phyloP scores from a whole-genome alignment of 2,113 vertebrate genomes.

The Edolisoma coerulescens region DNA sequence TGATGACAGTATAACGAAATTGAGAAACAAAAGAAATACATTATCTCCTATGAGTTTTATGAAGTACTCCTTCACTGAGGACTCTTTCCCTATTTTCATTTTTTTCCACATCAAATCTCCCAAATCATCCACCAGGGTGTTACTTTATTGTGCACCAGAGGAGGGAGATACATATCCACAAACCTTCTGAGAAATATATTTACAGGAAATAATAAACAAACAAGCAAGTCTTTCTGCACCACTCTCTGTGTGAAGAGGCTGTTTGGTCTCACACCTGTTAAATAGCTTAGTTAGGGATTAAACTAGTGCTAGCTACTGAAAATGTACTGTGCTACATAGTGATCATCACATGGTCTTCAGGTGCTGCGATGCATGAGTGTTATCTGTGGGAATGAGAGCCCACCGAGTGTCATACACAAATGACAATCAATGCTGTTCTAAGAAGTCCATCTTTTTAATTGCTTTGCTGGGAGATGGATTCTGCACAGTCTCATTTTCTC shows the following conservation, averaged over 20 bases:
- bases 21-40: background rate
- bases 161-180: slow-evolving; percentile 6
- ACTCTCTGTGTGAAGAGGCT: background rate
- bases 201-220: background rate
- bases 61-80: background rate
- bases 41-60: background rate
- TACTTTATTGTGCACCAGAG: slow-evolving; percentile 25
- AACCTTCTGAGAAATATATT: slow-evolving; percentile 8
- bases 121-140: background rate
- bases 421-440: background rate
- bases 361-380: background rate
- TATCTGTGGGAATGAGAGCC: background rate
- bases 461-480: slow-evolving; percentile 15
- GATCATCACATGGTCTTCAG: background rate
- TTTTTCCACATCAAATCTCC: background rate
- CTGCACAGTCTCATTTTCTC: slow-evolving; percentile 7
- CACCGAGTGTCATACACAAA: background rate
- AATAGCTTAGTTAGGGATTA: background rate
- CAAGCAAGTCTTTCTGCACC: background rate
- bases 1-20: background rate
- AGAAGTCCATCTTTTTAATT: background rate
- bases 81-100: background rate
- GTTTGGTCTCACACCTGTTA: background rate
- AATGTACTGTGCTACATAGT: background rate
- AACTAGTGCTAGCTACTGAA: background rate